phyloP scores from a whole-genome alignment of 2,113 vertebrate species.

The Chrysemys picta region DNA sequence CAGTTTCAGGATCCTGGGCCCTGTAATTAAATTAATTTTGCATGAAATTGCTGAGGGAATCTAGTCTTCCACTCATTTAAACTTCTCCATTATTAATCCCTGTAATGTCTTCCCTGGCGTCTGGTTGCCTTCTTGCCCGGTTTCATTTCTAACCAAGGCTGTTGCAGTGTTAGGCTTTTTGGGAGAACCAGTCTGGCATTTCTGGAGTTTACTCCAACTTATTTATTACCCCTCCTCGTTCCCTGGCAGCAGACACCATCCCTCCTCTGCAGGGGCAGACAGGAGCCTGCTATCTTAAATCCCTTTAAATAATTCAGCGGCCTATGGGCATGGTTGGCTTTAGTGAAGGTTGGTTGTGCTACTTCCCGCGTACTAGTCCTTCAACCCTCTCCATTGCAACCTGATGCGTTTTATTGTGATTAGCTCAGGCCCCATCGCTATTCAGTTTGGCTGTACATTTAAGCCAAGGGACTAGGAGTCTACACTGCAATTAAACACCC shows the following conservation, averaged over 20 bases:
- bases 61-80: neutral
- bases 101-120: neutral
- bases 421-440: neutral
- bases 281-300: neutral
- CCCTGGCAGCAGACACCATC: neutral
- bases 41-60: neutral
- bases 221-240: neutral
- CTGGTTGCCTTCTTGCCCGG: neutral
- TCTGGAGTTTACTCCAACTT: neutral
- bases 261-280: neutral
- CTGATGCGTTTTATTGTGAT: neutral
- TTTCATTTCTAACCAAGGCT: neutral
- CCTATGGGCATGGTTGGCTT: neutral
- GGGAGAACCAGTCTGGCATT: neutral
- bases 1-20: neutral
- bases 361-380: neutral
- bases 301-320: neutral
- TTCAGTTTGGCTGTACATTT: neutral
- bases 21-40: neutral
- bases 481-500: neutral
- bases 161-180: neutral
- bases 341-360: neutral
- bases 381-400: neutral
- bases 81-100: slow-evolving; percentile 16
- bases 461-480: neutral